Base-by-base conservation (phyloP, 2,888 invertebrate genomes). In the Eupithecia pulchellata region DNA sequence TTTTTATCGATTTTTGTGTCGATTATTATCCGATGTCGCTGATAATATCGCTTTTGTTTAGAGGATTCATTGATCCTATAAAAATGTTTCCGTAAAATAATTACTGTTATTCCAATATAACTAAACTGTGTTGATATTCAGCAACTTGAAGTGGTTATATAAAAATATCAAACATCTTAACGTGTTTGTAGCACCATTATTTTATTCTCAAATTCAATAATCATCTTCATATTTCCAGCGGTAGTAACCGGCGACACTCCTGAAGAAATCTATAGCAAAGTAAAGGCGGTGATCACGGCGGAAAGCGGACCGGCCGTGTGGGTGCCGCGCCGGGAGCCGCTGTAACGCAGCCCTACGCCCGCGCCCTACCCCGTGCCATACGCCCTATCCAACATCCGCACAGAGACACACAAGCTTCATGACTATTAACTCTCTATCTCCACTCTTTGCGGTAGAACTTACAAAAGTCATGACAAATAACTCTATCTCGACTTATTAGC, bases 241-340 rank as follows among this genome's bases (percentile, higher is more conserved):
- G 97, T 99, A 81, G 98, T 99, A 78, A 98, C 98, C 91, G 99
- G 99, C 75, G 99, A 99, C 91, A 99, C 99, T 68, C 98, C 99
- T 52, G 99, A 99, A 91, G 99, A 99, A 92, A 98, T 99, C 85
- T 99, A 99, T 95, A 96, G 96, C 81, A 97, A 97, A 93, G 98
- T 98, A 81, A 99, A 99, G 93, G 97, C 98, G 87, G 98, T 99
- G 83, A 99, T 99, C 88, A 96, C 96, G 83, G 98, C 98, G 85
- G 99, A 99, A 95, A 98, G 98, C 81, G 99, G 99, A 78, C 98
- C 99, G 87, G 96, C 96, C 84, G 99, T 99, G 92, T 99, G 99
- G 99, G 98, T 99, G 84, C 98, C 99, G 82, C 97, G 98, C 77
- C 98, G 99, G 89, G 99, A 99, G 94, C 97, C 97, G 93, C 97